These are phyloP conservation scores for Mythimna lalbum DNA, from an alignment of 2,888 invertebrate species.

Conservation along the genomic window DNA sequence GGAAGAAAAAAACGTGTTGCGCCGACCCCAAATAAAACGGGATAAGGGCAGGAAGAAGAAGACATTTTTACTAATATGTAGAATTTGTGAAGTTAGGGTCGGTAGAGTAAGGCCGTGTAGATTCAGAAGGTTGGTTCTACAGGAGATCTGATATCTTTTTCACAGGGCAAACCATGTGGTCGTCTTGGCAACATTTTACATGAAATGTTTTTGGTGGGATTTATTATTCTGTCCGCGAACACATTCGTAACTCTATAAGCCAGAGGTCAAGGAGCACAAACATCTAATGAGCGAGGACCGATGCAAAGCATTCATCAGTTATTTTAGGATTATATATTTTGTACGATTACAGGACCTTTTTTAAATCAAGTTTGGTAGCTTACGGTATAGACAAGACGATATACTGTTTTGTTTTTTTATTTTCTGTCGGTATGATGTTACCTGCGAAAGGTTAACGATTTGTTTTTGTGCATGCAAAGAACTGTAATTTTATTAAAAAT, in stretches of 20 bases:
- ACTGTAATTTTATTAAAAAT: too few relatives aligned
- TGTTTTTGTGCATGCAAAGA: not conserved
- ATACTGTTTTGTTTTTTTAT: not conserved
- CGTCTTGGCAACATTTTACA: too few relatives aligned
- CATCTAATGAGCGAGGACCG: not conserved
- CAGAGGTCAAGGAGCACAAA: constrained; percentile 20
- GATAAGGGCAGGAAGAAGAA: too few relatives aligned
- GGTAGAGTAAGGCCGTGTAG: too few relatives aligned
- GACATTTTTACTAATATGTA: too few relatives aligned
- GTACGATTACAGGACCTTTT: constrained; percentile 8
- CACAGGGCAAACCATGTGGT: too few relatives aligned
- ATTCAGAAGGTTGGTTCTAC: too few relatives aligned
- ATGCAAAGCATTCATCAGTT: not conserved
- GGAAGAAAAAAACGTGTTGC: too few relatives aligned
- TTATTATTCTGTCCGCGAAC: not conserved
- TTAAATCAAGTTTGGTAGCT: constrained; percentile 8
- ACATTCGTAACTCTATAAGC: constrained; percentile 5
- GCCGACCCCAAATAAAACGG: too few relatives aligned
- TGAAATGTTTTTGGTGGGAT: too few relatives aligned
- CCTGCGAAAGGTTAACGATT: constrained; percentile 1
- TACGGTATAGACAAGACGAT: not conserved
- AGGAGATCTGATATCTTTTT: too few relatives aligned
- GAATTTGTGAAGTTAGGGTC: too few relatives aligned
- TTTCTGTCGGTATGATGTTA: not conserved
- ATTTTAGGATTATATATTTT: constrained; percentile 18